Evolutionary conservation across 2,113 vertebrate genomes (phyloP).

Genomic region (Anguilla rostrata): DNA sequence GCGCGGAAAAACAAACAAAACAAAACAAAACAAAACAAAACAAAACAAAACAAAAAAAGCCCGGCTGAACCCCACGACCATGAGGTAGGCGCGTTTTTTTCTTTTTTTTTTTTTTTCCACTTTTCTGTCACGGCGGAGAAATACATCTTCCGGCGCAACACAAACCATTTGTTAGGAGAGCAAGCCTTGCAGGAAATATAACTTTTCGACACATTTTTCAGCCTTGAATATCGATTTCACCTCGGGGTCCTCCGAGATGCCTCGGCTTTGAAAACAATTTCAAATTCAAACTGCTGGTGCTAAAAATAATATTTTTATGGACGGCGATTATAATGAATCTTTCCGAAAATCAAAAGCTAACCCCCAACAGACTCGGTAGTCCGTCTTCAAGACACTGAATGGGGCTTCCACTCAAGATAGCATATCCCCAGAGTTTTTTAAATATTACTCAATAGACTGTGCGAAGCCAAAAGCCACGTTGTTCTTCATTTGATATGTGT

Average conservation of each 20-base stretch:
- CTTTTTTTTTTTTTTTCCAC: background rate
- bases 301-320: background rate
- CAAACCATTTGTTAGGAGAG: background rate
- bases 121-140: background rate
- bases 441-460: too few species aligned
- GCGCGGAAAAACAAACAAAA: too few species aligned
- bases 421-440: background rate
- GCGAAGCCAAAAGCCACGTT: too few species aligned
- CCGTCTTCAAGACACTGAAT: background rate
- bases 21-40: too few species aligned
- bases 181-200: background rate
- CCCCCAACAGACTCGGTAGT: background rate
- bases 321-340: background rate
- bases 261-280: background rate
- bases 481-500: background rate
- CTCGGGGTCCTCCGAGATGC: background rate
- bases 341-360: background rate
- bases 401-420: background rate
- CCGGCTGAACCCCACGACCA: background rate
- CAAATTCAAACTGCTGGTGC: background rate
- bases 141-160: constrained; percentile 8
- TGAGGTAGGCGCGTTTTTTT: background rate
- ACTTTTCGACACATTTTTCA: background rate
- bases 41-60: background rate
- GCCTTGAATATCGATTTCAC: background rate